Base-by-base conservation (phyloP, 2,797 vertebrate genomes). In the Acestrorhynchus altus region DNA sequence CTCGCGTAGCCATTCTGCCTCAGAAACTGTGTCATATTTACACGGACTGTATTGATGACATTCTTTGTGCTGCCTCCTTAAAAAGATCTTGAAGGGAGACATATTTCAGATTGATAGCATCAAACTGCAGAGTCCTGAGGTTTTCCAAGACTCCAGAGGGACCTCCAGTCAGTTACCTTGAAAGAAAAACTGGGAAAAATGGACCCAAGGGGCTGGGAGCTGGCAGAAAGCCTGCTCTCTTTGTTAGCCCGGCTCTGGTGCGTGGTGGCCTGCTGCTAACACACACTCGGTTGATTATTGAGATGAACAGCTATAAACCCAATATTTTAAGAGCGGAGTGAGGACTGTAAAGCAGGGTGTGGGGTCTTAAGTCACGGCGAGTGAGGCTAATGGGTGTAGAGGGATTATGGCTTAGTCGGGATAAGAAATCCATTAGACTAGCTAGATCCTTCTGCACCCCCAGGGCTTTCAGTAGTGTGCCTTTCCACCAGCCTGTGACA, bases 361-460 rank as follows among this genome's bases (percentile, higher is more conserved):
- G 65, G 70, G 18, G 83, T 88, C 86, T 85, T 85, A 80, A 84
- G 85, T 39, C 63, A 76, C 72, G 79, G 85, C 80, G 83, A 90
- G 89, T n/a, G 86, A 81, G 89, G 86, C 89, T 90, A 91, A 93
- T 89, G 88, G 88, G 87, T 92, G 89, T 90, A 88, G 88, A 77
- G 89, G 91, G 91, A 93, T 93, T 90, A 77, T 66, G 83, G 92
- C 90, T 93, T 92, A 92, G 90, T 88, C 77, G 74, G 92, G 91
- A 93, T 92, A 89, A 92, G 87, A 83, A 89, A 88, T n/a, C n/a
- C n/a, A n/a, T 82, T 70, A 74, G 88, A 86, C 87, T 84, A 26
- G 75, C 68, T 69, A 83, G 85, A 89, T 73, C 89, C 63, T 64
- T 46, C 42, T 54, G 51, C n/a, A 72, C 74, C 81, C 65, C 74